Base-by-base conservation (phyloP, 2,888 invertebrate genomes). In the Drepanosiphum platanoidis region DNA sequence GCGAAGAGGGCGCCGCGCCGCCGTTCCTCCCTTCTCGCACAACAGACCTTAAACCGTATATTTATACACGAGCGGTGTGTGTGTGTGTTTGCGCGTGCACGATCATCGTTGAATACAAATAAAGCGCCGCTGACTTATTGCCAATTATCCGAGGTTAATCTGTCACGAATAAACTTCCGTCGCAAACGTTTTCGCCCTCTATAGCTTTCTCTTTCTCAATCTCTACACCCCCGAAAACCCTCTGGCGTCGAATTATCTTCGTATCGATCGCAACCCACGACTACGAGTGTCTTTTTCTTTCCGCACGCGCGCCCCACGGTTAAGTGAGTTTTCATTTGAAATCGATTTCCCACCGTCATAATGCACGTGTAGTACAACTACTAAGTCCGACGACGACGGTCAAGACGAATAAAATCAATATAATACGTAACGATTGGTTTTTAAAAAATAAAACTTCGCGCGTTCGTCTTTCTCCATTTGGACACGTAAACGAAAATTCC, bases 91-190 rank as follows among this genome's bases (percentile, higher is more conserved):
- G 34, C 8, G 52, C 30, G 22, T 30, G 27, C 52, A 36, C 80
- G 81, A 71, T 71, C 82, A 58, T 82, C 82, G 72, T 82, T 82
- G 82, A 82, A 82, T 82, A 72, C 82, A 72, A 80, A 80, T 80
- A 80, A 80, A 80, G 52, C 70, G 80, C 80, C 42, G 61, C 64
- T 82, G 82, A 82, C 82, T 82, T 82, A 82, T 82, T 82, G 82
- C 82, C 82, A 82, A 82, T 82, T 82, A 82, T 82, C 72, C 72
- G 82, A 72, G 42, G 72, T 82, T 82, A 82, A 82, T 82, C 82
- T 64, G 82, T 82, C 82, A 74, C 82, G 72, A 82, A 82, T 82
- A 72, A 82, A 82, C 82, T 82, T 82, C 58, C 82, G 71, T 72
- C 72, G 82, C 72, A 42, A 82, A 74, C 72, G 82, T 72, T 82